Percentiles rank a stretch among this genome's conserved stretches.
phyloP scores from a whole-genome alignment of 2,888 invertebrate species.

The Deilephila elpenor region DNA sequence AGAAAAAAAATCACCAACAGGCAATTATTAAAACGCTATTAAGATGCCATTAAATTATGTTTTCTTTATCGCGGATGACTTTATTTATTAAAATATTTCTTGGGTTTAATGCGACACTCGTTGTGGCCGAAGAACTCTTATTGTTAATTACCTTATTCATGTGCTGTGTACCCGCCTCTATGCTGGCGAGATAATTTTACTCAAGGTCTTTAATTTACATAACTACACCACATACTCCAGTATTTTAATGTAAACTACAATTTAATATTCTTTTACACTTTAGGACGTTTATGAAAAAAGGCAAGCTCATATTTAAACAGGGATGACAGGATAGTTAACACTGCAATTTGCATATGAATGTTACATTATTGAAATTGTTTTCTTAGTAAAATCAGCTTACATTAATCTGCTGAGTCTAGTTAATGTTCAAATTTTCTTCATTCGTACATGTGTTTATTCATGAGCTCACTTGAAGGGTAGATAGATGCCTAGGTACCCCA shows the following conservation, averaged over 20 bases:
- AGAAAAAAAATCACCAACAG: constrained; percentile 18
- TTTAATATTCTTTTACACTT: constrained; percentile 27
- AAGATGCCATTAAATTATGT: constrained; percentile 25
- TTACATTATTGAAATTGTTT: no score
- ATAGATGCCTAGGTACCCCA: no score
- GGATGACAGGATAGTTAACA: no score
- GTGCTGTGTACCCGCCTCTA: constrained; percentile 39
- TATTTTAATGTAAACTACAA: constrained; percentile 35
- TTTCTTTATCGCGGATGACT: constrained; percentile 19
- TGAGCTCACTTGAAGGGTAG: no score
- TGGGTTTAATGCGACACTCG: constrained; percentile 55
- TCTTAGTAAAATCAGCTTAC: no score
- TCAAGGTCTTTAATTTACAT: constrained; percentile 40
- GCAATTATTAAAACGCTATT: constrained; percentile 41
- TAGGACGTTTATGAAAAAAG: background rate
- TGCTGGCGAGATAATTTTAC: constrained; percentile 41
- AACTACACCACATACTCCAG: constrained; percentile 24
- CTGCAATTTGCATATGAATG: no score
- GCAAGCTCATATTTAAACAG: background rate
- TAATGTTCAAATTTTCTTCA: no score
- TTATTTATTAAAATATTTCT: constrained; percentile 38
- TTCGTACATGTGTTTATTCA: no score
- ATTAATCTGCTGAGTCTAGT: no score
- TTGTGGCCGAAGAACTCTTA: constrained; percentile 47
- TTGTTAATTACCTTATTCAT: constrained; percentile 53